A percentile compares a stretch with the other conserved stretches of the same genome.
phyloP scores from a whole-genome alignment of 2,888 invertebrate species.

The Podabrus alpinus region DNA sequence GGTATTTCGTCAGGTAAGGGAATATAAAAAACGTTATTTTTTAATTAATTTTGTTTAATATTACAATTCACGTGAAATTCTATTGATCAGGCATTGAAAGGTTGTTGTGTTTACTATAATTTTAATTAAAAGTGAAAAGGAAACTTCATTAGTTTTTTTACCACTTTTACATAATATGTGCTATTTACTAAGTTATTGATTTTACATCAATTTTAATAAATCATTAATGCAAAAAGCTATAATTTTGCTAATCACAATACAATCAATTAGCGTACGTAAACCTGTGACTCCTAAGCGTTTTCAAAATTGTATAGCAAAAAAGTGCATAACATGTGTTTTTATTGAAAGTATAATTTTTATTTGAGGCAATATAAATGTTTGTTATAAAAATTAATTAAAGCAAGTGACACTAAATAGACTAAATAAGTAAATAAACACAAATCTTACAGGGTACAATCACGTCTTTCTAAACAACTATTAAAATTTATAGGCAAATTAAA shows the following conservation, averaged over 20 bases:
- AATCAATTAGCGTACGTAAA: not conserved
- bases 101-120: not conserved
- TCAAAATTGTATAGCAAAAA: not conserved
- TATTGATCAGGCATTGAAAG: not conserved
- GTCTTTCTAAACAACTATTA: not conserved
- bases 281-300: not conserved
- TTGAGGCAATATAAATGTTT: not conserved
- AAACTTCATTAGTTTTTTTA: not conserved
- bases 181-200: not conserved
- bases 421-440: not conserved
- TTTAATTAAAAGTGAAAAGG: not conserved
- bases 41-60: not conserved
- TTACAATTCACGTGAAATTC: not conserved
- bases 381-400: not conserved
- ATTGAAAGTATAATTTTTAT: not conserved
- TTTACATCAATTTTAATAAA: not conserved
- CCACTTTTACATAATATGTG: not conserved
- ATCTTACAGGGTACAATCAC: not conserved
- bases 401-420: not conserved
- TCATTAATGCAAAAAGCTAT: not conserved
- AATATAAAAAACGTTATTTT: not conserved
- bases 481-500: not conserved
- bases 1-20: not conserved
- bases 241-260: not conserved
- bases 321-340: not conserved